Evolutionary conservation across 2,797 vertebrate genomes (phyloP), one percentile per base, ranked within the genome.

Genomic region (Channa striata): DNA sequence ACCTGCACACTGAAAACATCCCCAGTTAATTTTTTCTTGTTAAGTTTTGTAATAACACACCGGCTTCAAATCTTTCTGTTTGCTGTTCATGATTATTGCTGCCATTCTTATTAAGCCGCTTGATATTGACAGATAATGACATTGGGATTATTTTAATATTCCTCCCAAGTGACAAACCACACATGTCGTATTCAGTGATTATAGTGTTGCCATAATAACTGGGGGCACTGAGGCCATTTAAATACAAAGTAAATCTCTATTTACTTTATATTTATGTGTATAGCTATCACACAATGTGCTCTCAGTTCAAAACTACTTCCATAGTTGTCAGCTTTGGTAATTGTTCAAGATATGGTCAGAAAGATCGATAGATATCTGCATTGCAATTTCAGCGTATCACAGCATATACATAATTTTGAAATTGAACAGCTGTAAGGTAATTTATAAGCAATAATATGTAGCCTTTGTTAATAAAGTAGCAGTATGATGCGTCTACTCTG

Each of bases 101-200:
- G 44, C 62, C 53, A 1, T 78, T 83, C 61, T 82, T 58, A 84
- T 82, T 64, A 76, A 77, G 49, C 76, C 56, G 57, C 50, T 4
- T 66, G 73, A 62, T 59, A 68, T 44, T 58, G 61, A 78, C 68
- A 70, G 63, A 82, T 61, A 72, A 21, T 72, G 50, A 74, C 58
- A 47, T 25, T 13, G 43, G 33, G 81, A 81, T 92, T 86, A 74
- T 84, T 84, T 79, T 78, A 73, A 72, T 81, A 63, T 72, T 75
- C 37, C 68, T 88, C 63, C 72, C 65, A 64, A 81, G 66, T 81
- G 81, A 78, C 77, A 80, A 69, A 84, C 70, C 74, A 68, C 66
- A 72, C 65, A 69, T 80, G 79, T 67, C 72, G 0, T 66, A 47
- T 71, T 75, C 19, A 34, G 54, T 56, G 75, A 82, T 83, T 78